Conservation (phyloP, 1,140 invertebrate species). For the Heliconius hermathena region DNA sequence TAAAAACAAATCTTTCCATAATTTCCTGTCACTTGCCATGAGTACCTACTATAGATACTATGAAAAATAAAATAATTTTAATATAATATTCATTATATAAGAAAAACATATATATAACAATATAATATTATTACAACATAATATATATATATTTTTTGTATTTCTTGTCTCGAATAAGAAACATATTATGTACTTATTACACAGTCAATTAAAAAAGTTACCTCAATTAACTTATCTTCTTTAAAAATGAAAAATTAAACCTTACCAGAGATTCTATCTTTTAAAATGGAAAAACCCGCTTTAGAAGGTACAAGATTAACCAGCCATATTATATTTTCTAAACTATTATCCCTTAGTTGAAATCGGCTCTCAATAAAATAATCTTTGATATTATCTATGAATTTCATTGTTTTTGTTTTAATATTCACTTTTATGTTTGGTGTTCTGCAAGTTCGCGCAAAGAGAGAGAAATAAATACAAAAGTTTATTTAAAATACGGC, state of each 20-base stretch:
- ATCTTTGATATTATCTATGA: slow-evolving; percentile 28
- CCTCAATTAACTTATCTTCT: neutral
- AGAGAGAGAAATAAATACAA: neutral
- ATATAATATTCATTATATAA: too few species aligned
- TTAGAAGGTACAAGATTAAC: slow-evolving; percentile 55
- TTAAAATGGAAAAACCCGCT: slow-evolving; percentile 53
- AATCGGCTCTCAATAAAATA: slow-evolving; percentile 32
- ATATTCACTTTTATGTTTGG: neutral
- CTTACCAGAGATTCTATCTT: slow-evolving; percentile 40
- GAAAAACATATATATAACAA: too few species aligned
- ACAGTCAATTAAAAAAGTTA: too few species aligned
- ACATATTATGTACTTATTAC: too few species aligned
- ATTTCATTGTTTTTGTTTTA: slow-evolving; percentile 9
- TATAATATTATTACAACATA: too few species aligned
- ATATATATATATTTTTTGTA: too few species aligned
- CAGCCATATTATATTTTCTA: slow-evolving; percentile 56
- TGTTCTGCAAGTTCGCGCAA: neutral
- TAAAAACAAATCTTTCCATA: too few species aligned
- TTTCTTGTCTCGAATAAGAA: too few species aligned
- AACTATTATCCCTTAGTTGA: slow-evolving; percentile 37
- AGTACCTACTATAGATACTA: too few species aligned
- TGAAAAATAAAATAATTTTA: too few species aligned
- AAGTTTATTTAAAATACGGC: neutral
- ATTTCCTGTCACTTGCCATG: too few species aligned
- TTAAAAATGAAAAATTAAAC: neutral